phyloP scores from a whole-genome alignment of 2,113 vertebrate species.

The Corvus moneduloides region DNA sequence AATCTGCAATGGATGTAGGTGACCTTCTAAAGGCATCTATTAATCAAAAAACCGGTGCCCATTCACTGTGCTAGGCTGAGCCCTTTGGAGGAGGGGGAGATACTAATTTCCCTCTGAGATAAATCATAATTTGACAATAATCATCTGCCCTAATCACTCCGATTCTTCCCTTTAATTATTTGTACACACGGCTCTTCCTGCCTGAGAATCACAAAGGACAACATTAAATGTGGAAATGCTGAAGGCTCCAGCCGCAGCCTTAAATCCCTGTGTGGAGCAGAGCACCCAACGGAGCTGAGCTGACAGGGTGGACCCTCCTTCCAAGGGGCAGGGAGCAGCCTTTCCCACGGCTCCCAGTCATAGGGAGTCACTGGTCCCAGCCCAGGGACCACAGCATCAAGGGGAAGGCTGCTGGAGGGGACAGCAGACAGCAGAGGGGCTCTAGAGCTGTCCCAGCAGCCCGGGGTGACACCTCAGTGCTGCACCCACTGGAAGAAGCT shows the following conservation, averaged over 20 bases:
- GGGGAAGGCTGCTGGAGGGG: neutral
- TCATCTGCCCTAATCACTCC: slow-evolving; percentile 81
- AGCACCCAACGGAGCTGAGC: accelerated
- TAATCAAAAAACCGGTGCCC: slow-evolving; percentile 77
- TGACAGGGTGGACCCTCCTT: neutral
- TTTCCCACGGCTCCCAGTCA: neutral
- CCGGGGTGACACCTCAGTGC: accelerated
- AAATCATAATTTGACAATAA: slow-evolving; percentile 85
- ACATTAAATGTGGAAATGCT: neutral
- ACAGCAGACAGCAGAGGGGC: neutral
- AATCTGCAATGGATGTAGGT: slow-evolving; percentile 82
- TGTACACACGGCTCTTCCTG: slow-evolving; percentile 75
- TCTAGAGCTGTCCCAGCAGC: neutral
- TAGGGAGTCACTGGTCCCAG: accelerated
- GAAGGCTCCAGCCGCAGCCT: neutral
- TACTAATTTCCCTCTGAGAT: slow-evolving; percentile 79
- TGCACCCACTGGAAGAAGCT: neutral
- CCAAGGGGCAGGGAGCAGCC: neutral
- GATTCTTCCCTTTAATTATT: slow-evolving; percentile 79
- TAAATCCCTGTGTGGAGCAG: neutral
- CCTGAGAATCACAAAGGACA: slow-evolving; percentile 30
- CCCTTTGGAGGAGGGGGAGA: slow-evolving; percentile 71
- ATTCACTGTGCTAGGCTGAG: slow-evolving; percentile 72
- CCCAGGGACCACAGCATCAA: neutral
- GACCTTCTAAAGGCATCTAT: slow-evolving; percentile 83